Evolutionary conservation across 2,113 vertebrate species (phyloP).

Genomic region (Erythrocercus mccallii): DNA sequence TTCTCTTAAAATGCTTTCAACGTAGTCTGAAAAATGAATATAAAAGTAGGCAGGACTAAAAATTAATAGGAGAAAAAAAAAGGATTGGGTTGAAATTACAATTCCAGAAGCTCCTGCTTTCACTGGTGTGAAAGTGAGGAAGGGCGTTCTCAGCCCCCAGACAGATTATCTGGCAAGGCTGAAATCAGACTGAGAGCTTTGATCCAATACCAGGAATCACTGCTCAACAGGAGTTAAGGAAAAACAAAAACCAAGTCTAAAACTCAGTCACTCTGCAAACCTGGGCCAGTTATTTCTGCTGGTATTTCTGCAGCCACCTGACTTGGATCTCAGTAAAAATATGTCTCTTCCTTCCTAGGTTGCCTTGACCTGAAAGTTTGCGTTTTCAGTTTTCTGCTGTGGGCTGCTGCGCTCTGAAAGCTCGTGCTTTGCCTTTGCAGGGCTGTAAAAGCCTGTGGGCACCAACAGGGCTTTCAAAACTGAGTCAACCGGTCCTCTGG

Average conservation of each 20-base stretch:
- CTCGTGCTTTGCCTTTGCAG: background rate
- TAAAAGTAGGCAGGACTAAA: slow-evolving; percentile 3
- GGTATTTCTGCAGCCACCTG: background rate
- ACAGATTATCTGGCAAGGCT: background rate
- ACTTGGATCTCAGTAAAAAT: background rate
- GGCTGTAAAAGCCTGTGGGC: background rate
- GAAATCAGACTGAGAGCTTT: background rate
- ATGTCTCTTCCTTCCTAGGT: background rate
- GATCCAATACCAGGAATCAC: background rate
- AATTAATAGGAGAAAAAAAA: background rate
- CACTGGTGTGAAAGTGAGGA: background rate
- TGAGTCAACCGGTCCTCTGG: background rate
- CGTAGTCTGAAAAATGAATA: background rate
- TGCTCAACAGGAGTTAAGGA: background rate
- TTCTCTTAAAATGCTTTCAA: background rate
- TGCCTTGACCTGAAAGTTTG: background rate
- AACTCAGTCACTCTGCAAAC: background rate
- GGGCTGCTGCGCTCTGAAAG: background rate
- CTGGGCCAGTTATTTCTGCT: background rate
- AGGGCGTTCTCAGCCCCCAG: background rate
- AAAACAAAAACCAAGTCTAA: background rate
- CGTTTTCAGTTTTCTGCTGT: background rate
- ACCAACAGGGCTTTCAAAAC: background rate
- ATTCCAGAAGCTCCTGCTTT: background rate
- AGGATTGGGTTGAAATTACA: background rate